Percentiles rank a stretch among this genome's conserved stretches.
These are phyloP conservation scores for Pristionchus pacificus DNA, from an alignment of 1,140 invertebrate species.

Conservation along the genomic window DNA sequence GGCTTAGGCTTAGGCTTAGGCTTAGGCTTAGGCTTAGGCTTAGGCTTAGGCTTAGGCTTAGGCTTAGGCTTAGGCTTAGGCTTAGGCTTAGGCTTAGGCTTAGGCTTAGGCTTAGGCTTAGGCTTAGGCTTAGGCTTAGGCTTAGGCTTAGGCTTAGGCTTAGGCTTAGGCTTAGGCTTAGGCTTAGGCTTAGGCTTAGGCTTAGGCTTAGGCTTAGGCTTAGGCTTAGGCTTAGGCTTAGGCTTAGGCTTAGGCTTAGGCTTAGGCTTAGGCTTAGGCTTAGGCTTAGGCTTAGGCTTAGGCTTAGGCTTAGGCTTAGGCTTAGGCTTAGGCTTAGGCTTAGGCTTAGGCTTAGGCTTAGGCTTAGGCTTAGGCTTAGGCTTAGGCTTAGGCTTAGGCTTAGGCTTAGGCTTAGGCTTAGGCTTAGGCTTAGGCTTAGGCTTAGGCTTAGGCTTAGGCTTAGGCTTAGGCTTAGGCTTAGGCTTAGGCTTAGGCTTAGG, in stretches of 20 bases:
- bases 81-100: conserved; percentile 6
- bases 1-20: conserved; percentile 6
- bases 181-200: conserved; percentile 6
- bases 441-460: conserved; percentile 6
- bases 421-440: conserved; percentile 6
- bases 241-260: conserved; percentile 6
- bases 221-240: conserved; percentile 8
- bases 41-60: conserved; percentile 8
- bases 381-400: conserved; percentile 6
- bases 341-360: conserved; percentile 8
- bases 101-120: conserved; percentile 8
- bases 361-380: conserved; percentile 6
- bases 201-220: conserved; percentile 6
- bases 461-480: conserved; percentile 8
- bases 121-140: conserved; percentile 6
- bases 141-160: conserved; percentile 6
- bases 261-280: conserved; percentile 6
- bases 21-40: conserved; percentile 6
- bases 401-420: conserved; percentile 8
- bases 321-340: conserved; percentile 6
- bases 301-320: conserved; percentile 6
- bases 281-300: conserved; percentile 8
- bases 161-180: conserved; percentile 8
- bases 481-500: conserved; percentile 6
- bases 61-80: conserved; percentile 6